A percentile compares a stretch with the other conserved stretches of the same genome.
Conservation (phyloP, 2,888 invertebrate species). For the Cremastinae sp. region DNA sequence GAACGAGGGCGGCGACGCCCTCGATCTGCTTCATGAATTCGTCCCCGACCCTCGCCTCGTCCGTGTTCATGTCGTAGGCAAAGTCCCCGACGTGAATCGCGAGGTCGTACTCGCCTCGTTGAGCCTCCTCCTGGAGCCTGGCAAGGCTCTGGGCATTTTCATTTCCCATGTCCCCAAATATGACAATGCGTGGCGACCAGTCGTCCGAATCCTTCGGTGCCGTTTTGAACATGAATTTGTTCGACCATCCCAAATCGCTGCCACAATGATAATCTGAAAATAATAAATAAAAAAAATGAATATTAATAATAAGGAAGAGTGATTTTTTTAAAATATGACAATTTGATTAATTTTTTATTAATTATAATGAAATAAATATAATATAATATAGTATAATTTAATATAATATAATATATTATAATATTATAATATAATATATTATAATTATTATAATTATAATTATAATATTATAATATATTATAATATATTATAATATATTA, state of each 20-base stretch:
- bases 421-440: too few relatives aligned
- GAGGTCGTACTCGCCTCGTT: slow-evolving; percentile 90
- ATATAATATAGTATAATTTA: too few relatives aligned
- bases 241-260: slow-evolving; percentile 91
- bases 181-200: slow-evolving; percentile 91
- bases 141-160: slow-evolving; percentile 93
- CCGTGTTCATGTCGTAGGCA: slow-evolving; percentile 95
- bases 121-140: slow-evolving; percentile 91
- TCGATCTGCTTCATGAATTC: slow-evolving; percentile 96
- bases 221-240: slow-evolving; percentile 88
- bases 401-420: too few relatives aligned
- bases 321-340: not conserved
- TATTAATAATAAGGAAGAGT: not conserved
- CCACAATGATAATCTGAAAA: slow-evolving; percentile 89
- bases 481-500: too few relatives aligned
- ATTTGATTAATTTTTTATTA: not conserved
- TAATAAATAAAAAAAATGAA: not conserved
- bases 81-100: slow-evolving; percentile 97
- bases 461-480: too few relatives aligned
- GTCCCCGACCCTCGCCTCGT: slow-evolving; percentile 92
- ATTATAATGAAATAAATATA: too few relatives aligned
- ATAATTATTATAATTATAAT: too few relatives aligned
- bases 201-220: slow-evolving; percentile 84
- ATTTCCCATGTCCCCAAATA: slow-evolving; percentile 97
- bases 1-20: slow-evolving; percentile 92